Evolutionary conservation across 2,888 invertebrate genomes (phyloP), one percentile per base, ranked within the genome.

Genomic region (Iphiclides podalirius): DNA sequence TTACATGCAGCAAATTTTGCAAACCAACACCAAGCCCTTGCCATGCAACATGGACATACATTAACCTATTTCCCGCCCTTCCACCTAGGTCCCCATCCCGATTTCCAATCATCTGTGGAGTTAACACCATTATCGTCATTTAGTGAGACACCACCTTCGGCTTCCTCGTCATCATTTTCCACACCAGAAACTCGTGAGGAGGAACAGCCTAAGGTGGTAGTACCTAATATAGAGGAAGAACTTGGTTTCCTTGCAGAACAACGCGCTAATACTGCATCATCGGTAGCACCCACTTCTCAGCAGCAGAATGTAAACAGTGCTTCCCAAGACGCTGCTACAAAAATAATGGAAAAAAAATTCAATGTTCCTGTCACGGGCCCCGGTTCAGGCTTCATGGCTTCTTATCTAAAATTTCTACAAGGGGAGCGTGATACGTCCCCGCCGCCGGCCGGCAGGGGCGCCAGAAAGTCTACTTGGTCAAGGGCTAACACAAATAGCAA

Each of bases 201-300:
- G 76, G 91, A 92, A 68, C 92, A 93, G 81, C 94, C 94, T 61
- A 95, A 95, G 90, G 95, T 95, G 66, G 94, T 95, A 67, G 95
- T 95, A 70, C 95, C 95, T 65, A 95, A 95, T 87, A 95, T 96
- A 77, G 95, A 95, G 82, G 95, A 96, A 87, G 96, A 96, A 86
- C 90, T 96, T 71, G 94, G 94, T 79, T 95, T 95, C 85, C 90
- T 95, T 78, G 91, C 93, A 66, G 92, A 92, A 86, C 90, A 81
- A 83, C 89, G 79, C 77, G 83, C 75, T 73, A 87, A 76, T 79
- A 82, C 78, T 74, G 81, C 82, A 67, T 84, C 89, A 61, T 72
- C 80, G 80, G 86, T 84, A 83, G 87, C 82, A 83, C 82, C 85
- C 76, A 70, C 89, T 78, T 82, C 88, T 68, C 84, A 81, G 77